phyloP scores from a whole-genome alignment of 2,888 invertebrate genomes.

The Ptilodon capucinus region DNA sequence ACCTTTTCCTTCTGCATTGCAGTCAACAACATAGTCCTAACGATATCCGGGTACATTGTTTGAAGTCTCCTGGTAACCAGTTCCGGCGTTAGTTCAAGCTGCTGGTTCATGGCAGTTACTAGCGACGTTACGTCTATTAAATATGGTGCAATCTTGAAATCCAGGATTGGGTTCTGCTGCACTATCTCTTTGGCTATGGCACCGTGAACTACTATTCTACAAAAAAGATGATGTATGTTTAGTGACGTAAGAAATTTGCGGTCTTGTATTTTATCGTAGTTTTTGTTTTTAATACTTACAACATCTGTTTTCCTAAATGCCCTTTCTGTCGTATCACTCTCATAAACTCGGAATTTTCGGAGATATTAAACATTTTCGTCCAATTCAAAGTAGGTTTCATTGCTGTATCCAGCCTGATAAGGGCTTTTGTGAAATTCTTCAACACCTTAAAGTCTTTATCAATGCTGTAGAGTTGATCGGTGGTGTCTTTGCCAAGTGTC shows the following conservation, averaged over 20 bases:
- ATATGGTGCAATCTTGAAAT: constrained; percentile 64
- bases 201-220: constrained; percentile 71
- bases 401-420: constrained; percentile 41
- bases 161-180: constrained; percentile 64
- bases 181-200: constrained; percentile 74
- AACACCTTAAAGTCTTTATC: constrained; percentile 61
- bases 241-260: too few species aligned
- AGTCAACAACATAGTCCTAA: constrained; percentile 55
- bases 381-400: constrained; percentile 43
- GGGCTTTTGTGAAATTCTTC: constrained; percentile 52
- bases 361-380: constrained; percentile 47
- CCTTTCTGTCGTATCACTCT: constrained; percentile 46
- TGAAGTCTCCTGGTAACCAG: constrained; percentile 43
- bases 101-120: constrained; percentile 55
- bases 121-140: constrained; percentile 54
- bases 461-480: constrained; percentile 59
- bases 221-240: constrained; percentile 12
- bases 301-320: constrained; percentile 60
- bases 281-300: constrained; percentile 68
- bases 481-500: constrained; percentile 68
- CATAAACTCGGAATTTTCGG: constrained; percentile 53
- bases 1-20: constrained; percentile 70
- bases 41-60: constrained; percentile 49
- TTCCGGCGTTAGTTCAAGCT: constrained; percentile 48
- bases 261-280: too few species aligned